Evolutionary conservation across 1,140 invertebrate species (phyloP).

Genomic region (Drosophila sp.): DNA sequence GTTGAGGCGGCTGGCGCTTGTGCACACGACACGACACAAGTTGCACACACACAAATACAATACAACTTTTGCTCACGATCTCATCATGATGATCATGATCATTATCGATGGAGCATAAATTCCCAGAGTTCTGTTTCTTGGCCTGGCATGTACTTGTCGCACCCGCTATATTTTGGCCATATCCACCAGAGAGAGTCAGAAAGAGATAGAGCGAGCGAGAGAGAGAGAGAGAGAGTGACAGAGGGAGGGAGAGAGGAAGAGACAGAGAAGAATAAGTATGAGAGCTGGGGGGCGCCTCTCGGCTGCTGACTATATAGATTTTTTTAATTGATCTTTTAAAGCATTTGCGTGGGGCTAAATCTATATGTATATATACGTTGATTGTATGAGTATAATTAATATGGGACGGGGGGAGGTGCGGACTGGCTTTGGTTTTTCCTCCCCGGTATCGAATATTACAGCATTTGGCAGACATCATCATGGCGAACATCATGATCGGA

Average conservation of each 20-base stretch:
- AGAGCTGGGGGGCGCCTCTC: not conserved
- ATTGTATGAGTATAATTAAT: conserved; percentile 6
- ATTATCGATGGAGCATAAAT: conserved; percentile 48
- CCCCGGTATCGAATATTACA: conserved; percentile 19
- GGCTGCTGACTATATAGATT: conserved; percentile 24
- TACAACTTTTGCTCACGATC: conserved; percentile 34
- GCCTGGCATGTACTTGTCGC: conserved; percentile 39
- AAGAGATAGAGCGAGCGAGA: not conserved
- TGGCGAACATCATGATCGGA: conserved; percentile 21
- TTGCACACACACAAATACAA: conserved; percentile 33
- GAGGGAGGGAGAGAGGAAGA: not conserved
- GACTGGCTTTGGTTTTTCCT: not conserved
- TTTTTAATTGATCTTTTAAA: conserved; percentile 47
- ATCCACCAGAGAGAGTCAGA: conserved; percentile 1
- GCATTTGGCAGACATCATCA: conserved; percentile 48
- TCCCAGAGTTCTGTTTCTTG: not conserved
- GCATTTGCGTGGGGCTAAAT: conserved; percentile 37
- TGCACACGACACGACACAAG: conserved; percentile 75
- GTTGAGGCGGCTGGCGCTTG: conserved; percentile 62
- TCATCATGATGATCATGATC: conserved; percentile 30
- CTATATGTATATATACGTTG: conserved; percentile 29
- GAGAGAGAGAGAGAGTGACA: not conserved
- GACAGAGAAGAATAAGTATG: not conserved
- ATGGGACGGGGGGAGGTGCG: not conserved
- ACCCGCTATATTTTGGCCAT: conserved; percentile 28